These are phyloP conservation scores for Morinoia aosen DNA, from an alignment of 2,888 invertebrate species.

Conservation along the genomic window DNA sequence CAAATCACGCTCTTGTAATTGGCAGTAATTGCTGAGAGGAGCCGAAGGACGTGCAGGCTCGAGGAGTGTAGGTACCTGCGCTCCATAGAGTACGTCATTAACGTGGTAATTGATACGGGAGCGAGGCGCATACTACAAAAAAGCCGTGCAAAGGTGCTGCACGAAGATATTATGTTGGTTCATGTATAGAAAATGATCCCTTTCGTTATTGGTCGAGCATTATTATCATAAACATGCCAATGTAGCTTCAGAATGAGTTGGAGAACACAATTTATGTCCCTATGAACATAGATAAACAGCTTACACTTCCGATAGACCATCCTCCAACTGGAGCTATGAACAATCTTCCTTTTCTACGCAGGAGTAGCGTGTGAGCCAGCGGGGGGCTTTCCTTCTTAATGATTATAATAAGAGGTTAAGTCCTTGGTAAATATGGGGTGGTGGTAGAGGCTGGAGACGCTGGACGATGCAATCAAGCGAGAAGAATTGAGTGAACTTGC, in stretches of 20 bases:
- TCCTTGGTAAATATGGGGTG: not conserved
- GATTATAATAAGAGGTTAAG: conserved; percentile 35
- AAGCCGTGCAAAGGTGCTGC: not conserved
- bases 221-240: not conserved
- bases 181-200: not conserved
- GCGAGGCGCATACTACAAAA: not conserved
- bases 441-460: not conserved
- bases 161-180: not conserved
- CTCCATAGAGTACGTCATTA: conserved; percentile 29
- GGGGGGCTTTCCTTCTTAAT: not conserved
- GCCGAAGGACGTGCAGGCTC: not conserved
- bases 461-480: not conserved
- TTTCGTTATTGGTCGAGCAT: not conserved
- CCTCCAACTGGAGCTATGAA: not conserved
- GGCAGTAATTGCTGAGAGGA: conserved; percentile 35
- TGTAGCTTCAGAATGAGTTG: not conserved
- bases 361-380: not conserved
- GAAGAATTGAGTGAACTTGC: not conserved
- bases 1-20: conserved; percentile 47
- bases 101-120: conserved; percentile 44
- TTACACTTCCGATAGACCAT: not conserved
- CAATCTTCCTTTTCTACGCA: not conserved
- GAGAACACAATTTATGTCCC: not conserved
- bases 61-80: not conserved
- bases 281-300: not conserved